Evolutionary conservation across 2,888 invertebrate species (phyloP).

Genomic region (Drosophila parthenogenetica): DNA sequence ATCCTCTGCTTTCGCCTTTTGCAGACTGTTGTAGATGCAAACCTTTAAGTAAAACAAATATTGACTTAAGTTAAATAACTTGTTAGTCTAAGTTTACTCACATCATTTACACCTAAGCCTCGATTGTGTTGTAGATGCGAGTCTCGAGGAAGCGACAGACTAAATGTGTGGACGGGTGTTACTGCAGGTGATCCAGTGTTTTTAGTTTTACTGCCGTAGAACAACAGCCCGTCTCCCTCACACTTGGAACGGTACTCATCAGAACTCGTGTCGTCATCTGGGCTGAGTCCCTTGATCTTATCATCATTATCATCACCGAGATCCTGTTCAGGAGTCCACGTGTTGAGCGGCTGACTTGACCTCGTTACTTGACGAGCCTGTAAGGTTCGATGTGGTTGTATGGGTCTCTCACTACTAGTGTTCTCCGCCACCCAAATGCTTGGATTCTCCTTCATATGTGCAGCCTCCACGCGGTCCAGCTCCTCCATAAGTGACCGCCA

Average conservation of each 20-base stretch:
- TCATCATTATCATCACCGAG: constrained; percentile 88
- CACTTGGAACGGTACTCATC: constrained; percentile 59
- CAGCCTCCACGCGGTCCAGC: constrained; percentile 54
- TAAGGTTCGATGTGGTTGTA: constrained; percentile 44
- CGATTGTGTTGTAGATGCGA: constrained; percentile 80
- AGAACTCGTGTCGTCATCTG: constrained; percentile 80
- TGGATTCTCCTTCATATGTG: constrained; percentile 11
- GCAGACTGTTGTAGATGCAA: constrained; percentile 54
- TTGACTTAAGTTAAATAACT: background rate
- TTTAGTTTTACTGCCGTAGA: constrained; percentile 52
- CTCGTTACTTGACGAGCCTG: constrained; percentile 32
- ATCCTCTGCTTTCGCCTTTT: constrained; percentile 42
- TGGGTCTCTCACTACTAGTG: constrained; percentile 41
- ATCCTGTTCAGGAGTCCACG: constrained; percentile 95
- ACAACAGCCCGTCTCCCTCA: constrained; percentile 52
- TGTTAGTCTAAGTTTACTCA: constrained; percentile 12
- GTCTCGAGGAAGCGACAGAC: constrained; percentile 91
- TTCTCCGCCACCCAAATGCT: constrained; percentile 13
- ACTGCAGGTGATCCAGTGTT: constrained; percentile 20
- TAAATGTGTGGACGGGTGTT: constrained; percentile 88
- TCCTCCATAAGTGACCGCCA: constrained; percentile 89
- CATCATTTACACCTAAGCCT: constrained; percentile 35
- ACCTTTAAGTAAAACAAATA: constrained; percentile 24
- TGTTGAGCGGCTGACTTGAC: constrained; percentile 46
- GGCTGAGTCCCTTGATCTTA: constrained; percentile 44